Evolutionary conservation across 2,888 invertebrate species (phyloP).

Genomic region (Zaprionus lineosus): DNA sequence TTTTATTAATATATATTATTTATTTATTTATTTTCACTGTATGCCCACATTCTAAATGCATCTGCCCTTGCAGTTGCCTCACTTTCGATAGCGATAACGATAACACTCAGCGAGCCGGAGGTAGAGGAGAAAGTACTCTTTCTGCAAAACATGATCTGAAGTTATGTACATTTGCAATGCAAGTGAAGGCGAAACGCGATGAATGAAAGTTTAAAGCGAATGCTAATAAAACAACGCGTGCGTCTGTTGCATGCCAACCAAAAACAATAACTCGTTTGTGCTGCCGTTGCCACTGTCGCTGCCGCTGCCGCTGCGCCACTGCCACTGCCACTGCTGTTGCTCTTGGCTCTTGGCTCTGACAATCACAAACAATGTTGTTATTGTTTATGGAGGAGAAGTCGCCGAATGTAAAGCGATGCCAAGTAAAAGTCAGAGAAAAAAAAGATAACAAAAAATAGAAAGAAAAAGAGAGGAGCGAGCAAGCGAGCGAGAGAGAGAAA

Average conservation of each 20-base stretch:
- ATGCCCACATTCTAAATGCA: background rate
- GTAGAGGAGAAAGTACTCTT: slow-evolving; percentile 50
- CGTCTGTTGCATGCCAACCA: slow-evolving; percentile 46
- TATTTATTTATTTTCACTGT: background rate
- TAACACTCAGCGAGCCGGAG: slow-evolving; percentile 6
- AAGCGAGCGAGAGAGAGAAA: background rate
- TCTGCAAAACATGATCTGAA: slow-evolving; percentile 28
- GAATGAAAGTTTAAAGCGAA: slow-evolving; percentile 60
- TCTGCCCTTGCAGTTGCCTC: background rate
- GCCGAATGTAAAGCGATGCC: no score
- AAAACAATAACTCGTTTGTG: slow-evolving; percentile 60
- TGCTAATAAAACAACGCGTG: slow-evolving; percentile 47
- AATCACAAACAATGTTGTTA: slow-evolving; percentile 48
- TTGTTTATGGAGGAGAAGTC: no score
- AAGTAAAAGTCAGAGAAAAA: no score
- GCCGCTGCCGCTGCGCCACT: slow-evolving; percentile 16
- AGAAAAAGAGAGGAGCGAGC: no score
- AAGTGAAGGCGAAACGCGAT: slow-evolving; percentile 39
- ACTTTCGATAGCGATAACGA: slow-evolving; percentile 7
- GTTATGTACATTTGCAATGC: slow-evolving; percentile 33
- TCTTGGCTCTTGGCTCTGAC: slow-evolving; percentile 29
- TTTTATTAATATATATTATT: slow-evolving; percentile 13
- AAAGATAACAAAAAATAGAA: no score
- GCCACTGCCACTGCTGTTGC: slow-evolving; percentile 15
- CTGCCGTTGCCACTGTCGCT: slow-evolving; percentile 32